Evolutionary conservation across 2,113 vertebrate species (phyloP), one percentile per base, ranked within the genome.

Genomic region (Pedetes capensis): DNA sequence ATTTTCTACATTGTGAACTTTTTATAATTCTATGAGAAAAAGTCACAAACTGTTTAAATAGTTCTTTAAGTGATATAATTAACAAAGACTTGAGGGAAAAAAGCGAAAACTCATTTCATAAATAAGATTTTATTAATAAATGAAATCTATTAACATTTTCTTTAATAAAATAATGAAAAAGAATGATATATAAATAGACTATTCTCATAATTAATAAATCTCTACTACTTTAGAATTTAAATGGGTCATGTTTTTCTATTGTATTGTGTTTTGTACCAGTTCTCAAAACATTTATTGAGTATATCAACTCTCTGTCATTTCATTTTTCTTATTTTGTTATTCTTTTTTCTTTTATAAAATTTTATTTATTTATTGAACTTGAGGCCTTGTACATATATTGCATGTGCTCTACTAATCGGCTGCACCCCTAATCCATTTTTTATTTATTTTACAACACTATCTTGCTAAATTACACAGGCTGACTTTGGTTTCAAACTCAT

Each of bases 81-180:
- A 95, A 79, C 37, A 90, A 79, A 93, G 34, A 88, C n/a, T 20
- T 51, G 37, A 86, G 63, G 49, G 32, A 76, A 96, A 81, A 64
- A 91, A 63, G 42, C 34, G 14, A 82, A 94, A 92, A 47, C 42
- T 69, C 61, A 49, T 79, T 27, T 86, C 39, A 71, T 42, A 92
- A 78, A 66, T 1, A 83, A 55, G 57, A 81, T 86, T 93, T 76
- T 78, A 57, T 76, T 89, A 89, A 92, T 79, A 95, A 92, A 53
- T 63, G 23, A 12, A 84, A 63, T 37, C 20, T 91, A 61, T 64
- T 78, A 91, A 91, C 66, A 89, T 74, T 75, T 91, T 79, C 13
- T 66, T 59, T 95, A 91, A 83, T 80, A 10, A 89, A 81, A 42
- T 71, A 63, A 76, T 37, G 2, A 64, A 59, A 29, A 92, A 74